Evolutionary conservation across 2,888 invertebrate genomes (phyloP), one percentile per base, ranked within the genome.

Genomic region (Apotomis turbidana): DNA sequence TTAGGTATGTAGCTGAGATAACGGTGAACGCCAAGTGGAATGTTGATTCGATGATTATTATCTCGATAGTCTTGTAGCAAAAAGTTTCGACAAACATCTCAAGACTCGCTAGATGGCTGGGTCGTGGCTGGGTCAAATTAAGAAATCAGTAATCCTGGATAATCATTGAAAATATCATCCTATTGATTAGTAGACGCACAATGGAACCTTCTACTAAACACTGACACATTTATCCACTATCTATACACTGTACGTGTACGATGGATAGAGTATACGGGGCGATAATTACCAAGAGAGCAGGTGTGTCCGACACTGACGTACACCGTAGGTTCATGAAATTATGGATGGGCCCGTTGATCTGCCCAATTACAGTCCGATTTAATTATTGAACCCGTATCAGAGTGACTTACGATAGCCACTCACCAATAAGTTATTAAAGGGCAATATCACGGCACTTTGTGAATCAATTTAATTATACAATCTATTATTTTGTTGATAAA

Each of bases 361-460:
- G 76, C 78, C 81, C 82, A 85, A 87, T 87, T 85, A 85, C 76
- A 79, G 70, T 61, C 77, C 80, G 81, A 85, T 87, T 86, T 84
- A 84, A 88, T 87, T 87, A 88, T 82, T 75, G 74, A 78, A 72
- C 78, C 79, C 80, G 74, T 78, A 82, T 81, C 78, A 78, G 80
- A 76, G 76, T 74, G 77, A 74, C 76, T 67, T 76, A 64, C 66
- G 77, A 76, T 77, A 75, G 71, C 76, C 78, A 77, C 78, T 77
- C 70, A 76, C 63, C 66, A 60, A 60, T 66, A 57, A 61, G 27
- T 46, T 57, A 71, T 67, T 55, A 68, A 55, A 71, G 51, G 70
- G 57, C 15, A 36, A 55, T 54, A 61, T 54, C 38, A 49, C 60
- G 55, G 55, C 46, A 13, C 5, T 36, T 52, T 5, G 54, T 46